Percentiles rank a stretch among this genome's conserved stretches.
Conservation (phyloP, 2,797 vertebrate genomes). For the Sylvilagus floridanus region DNA sequence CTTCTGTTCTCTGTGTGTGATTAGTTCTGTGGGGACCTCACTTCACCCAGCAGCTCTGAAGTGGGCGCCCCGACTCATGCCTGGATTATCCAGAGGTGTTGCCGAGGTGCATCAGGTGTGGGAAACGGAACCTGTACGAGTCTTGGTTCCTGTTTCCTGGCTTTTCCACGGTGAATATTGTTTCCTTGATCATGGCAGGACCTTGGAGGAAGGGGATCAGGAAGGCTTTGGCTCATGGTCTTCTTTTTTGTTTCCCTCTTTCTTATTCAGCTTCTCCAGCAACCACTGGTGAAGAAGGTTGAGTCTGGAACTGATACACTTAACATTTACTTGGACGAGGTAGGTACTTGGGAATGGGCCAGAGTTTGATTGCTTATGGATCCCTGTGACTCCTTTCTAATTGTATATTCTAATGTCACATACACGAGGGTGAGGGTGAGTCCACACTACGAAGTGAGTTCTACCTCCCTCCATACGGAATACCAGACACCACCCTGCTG, state of each 20-base stretch:
- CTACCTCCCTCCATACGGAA: neutral
- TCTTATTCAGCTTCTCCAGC: constrained; percentile 65
- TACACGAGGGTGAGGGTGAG: neutral
- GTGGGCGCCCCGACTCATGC: neutral
- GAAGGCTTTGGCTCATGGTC: neutral
- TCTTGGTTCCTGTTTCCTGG: neutral
- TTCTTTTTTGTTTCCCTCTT: neutral
- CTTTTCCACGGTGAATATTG: neutral
- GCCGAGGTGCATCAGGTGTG: neutral
- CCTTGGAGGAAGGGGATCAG: neutral
- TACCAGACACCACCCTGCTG: too few relatives aligned
- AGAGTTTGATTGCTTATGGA: neutral
- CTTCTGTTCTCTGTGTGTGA: neutral
- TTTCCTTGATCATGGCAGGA: neutral
- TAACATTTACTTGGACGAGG: constrained; percentile 77
- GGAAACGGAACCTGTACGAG: neutral
- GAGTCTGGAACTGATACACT: constrained; percentile 60
- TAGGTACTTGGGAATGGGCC: neutral
- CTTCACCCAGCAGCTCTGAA: neutral
- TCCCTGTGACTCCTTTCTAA: neutral
- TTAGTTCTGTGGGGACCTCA: neutral
- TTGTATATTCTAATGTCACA: neutral
- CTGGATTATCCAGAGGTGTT: neutral
- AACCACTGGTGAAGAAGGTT: constrained; percentile 84
- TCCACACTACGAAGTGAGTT: neutral